These are phyloP conservation scores for Cliona cf. orientalis DNA, from an alignment of 37 sponge, comb jelly and placozoan species.

Conservation along the genomic window DNA sequence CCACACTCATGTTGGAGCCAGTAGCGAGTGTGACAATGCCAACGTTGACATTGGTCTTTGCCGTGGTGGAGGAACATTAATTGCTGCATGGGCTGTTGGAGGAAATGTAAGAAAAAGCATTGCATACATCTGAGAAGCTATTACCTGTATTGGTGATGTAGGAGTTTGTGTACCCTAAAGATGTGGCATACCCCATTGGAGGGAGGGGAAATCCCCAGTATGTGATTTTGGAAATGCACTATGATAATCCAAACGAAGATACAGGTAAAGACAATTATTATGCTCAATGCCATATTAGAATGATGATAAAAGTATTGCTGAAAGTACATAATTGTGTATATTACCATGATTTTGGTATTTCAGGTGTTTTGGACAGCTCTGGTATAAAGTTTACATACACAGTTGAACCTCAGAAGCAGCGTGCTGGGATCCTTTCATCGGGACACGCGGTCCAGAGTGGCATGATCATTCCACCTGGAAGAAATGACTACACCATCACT, in stretches of 20 bases:
- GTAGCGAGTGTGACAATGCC: neutral
- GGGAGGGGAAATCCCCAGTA: constrained; percentile 33
- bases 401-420: neutral
- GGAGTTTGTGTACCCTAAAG: constrained; percentile 60
- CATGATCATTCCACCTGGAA: constrained; percentile 51
- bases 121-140: too few species aligned
- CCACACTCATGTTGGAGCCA: constrained; percentile 1
- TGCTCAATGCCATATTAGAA: neutral
- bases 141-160: neutral
- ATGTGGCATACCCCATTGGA: constrained; percentile 74
- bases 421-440: constrained; percentile 26
- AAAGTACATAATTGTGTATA: neutral
- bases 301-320: neutral
- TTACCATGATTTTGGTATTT: too few species aligned
- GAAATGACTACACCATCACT: constrained; percentile 13
- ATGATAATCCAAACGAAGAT: constrained; percentile 51
- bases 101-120: constrained; percentile 34
- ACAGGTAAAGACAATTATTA: neutral
- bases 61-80: neutral
- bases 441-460: constrained; percentile 12
- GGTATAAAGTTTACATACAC: constrained; percentile 55
- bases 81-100: constrained; percentile 76
- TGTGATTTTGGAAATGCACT: constrained; percentile 67
- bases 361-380: constrained; percentile 62
- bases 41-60: neutral